A percentile compares a stretch with the other conserved stretches of the same genome.
Evolutionary conservation across 1,140 invertebrate genomes (phyloP).

Genomic region (Sesamia nonagrioides): DNA sequence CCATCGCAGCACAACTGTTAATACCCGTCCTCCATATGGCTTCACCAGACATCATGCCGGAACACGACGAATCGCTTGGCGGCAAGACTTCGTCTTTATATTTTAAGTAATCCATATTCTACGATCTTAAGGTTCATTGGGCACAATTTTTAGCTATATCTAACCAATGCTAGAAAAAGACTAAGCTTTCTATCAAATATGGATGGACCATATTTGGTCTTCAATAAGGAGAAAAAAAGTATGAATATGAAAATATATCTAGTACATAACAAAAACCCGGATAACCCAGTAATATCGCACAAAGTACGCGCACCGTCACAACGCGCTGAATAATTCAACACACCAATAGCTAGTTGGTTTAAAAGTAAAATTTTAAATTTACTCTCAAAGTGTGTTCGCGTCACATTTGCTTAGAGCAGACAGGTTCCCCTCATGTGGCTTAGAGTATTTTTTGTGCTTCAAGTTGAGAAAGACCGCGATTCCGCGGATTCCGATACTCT

Average conservation of each 20-base stretch:
- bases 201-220: too few relatives aligned
- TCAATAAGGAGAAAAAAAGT: too few relatives aligned
- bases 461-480: slow-evolving; percentile 35
- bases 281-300: slow-evolving; percentile 8
- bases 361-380: slow-evolving; percentile 67
- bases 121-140: too few relatives aligned
- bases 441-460: slow-evolving; percentile 50
- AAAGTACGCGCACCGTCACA: slow-evolving; percentile 18
- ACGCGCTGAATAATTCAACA: slow-evolving; percentile 38
- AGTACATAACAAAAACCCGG: background rate
- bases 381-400: slow-evolving; percentile 58
- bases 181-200: too few relatives aligned
- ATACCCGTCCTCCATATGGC: too few relatives aligned
- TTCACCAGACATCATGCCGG: too few relatives aligned
- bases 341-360: slow-evolving; percentile 51
- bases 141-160: too few relatives aligned
- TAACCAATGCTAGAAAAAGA: too few relatives aligned
- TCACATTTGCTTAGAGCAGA: slow-evolving; percentile 69
- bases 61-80: too few relatives aligned
- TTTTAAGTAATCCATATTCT: too few relatives aligned
- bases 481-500: background rate
- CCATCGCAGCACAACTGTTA: too few relatives aligned
- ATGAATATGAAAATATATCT: background rate
- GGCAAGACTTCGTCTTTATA: too few relatives aligned
- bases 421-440: slow-evolving; percentile 60